phyloP scores from a whole-genome alignment of 2,797 vertebrate species.

The Cyclura pinguis region DNA sequence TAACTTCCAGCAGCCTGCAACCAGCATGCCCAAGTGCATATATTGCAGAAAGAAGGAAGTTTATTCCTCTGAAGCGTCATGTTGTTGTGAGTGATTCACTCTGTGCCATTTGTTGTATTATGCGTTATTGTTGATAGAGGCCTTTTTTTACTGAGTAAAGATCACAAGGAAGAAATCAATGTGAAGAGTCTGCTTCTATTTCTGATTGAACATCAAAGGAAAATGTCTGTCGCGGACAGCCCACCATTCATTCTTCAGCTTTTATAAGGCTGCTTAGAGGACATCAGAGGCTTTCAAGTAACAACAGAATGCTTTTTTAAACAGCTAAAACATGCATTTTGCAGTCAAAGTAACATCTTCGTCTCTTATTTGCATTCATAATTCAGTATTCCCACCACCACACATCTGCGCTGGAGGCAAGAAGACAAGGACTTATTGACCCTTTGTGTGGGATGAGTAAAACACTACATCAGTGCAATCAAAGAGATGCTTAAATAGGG shows the following conservation, averaged over 20 bases:
- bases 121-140: rapidly evolving
- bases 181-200: background rate
- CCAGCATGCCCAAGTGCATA: background rate
- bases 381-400: background rate
- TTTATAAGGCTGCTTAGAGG: background rate
- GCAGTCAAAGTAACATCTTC: background rate
- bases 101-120: rapidly evolving
- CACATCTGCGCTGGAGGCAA: background rate
- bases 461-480: background rate
- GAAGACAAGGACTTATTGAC: background rate
- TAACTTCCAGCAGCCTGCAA: no score
- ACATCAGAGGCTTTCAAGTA: background rate
- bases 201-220: slow-evolving; percentile 24
- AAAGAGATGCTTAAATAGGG: background rate
- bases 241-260: background rate
- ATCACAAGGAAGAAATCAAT: rapidly evolving
- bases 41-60: background rate
- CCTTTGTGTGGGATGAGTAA: background rate
- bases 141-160: background rate
- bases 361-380: slow-evolving; percentile 33
- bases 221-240: background rate
- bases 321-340: background rate
- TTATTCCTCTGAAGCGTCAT: background rate
- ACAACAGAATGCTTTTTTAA: background rate
- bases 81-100: background rate